A percentile compares a stretch with the other conserved stretches of the same genome.
Evolutionary conservation across 2,113 vertebrate genomes (phyloP).

Genomic region (pig (Sus scrofa)): DNA sequence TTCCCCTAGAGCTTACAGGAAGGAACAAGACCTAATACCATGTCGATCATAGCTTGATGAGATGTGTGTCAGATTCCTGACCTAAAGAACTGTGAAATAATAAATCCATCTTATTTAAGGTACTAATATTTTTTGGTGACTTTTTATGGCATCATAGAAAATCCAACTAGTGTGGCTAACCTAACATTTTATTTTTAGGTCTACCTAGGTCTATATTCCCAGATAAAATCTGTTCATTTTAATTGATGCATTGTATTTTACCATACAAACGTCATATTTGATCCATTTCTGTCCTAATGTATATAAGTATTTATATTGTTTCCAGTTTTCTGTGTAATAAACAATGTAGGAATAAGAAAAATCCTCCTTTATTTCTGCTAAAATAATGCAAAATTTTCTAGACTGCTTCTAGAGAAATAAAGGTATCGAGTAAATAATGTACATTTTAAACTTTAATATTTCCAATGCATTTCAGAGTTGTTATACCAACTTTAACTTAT

Average conservation of each 20-base stretch:
- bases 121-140: not conserved
- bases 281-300: not conserved
- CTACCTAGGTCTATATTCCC: not conserved
- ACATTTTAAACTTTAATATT: constrained; percentile 9
- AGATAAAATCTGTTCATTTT: not conserved
- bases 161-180: not conserved
- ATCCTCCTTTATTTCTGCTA: not conserved
- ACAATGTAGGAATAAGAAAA: not conserved
- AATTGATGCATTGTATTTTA: not conserved
- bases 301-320: not conserved
- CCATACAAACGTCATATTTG: not conserved
- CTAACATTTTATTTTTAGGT: not conserved
- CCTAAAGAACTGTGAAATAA: not conserved
- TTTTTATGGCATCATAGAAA: not conserved
- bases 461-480: not conserved
- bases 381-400: not conserved
- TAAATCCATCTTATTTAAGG: not conserved
- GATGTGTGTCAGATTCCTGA: not conserved
- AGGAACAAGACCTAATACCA: not conserved
- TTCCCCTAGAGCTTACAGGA: not conserved
- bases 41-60: not conserved
- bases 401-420: not conserved
- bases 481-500: not conserved
- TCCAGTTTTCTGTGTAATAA: not conserved
- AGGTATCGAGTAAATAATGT: not conserved